phyloP scores from a whole-genome alignment of 2,888 invertebrate genomes.

The Lottia gigantea region DNA sequence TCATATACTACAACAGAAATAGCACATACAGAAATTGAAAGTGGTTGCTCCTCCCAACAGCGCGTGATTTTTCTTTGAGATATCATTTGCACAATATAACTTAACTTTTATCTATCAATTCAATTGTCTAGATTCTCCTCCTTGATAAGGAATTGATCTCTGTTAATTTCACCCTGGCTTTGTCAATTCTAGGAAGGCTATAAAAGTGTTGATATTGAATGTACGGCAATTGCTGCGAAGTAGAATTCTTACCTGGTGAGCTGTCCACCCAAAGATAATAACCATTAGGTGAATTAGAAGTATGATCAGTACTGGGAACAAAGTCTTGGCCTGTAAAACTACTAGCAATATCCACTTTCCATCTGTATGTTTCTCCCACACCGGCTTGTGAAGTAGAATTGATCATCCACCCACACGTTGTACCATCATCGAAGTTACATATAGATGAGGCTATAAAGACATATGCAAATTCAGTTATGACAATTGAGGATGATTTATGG shows the following conservation, averaged over 20 bases:
- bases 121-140: no score
- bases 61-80: no score
- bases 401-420: conserved; percentile 46
- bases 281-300: conserved; percentile 35
- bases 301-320: conserved; percentile 38
- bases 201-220: no score
- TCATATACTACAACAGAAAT: no score
- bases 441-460: conserved; percentile 29
- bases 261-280: conserved; percentile 51
- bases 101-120: no score
- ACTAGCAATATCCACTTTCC: conserved; percentile 38
- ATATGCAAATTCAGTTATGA: no score
- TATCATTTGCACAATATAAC: no score
- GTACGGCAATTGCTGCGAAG: no score
- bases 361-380: conserved; percentile 39
- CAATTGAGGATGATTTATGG: no score
- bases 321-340: conserved; percentile 20
- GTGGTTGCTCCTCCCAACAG: no score
- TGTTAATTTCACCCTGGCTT: conserved; percentile 34
- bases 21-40: no score
- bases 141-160: conserved; percentile 28
- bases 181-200: no score
- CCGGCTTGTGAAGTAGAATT: conserved; percentile 18
- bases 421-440: conserved; percentile 47
- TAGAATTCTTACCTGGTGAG: conserved; percentile 34